Percentiles rank a stretch among this genome's conserved stretches.
Conservation (phyloP, 2,113 vertebrate species). For the Trogon melanurus region DNA sequence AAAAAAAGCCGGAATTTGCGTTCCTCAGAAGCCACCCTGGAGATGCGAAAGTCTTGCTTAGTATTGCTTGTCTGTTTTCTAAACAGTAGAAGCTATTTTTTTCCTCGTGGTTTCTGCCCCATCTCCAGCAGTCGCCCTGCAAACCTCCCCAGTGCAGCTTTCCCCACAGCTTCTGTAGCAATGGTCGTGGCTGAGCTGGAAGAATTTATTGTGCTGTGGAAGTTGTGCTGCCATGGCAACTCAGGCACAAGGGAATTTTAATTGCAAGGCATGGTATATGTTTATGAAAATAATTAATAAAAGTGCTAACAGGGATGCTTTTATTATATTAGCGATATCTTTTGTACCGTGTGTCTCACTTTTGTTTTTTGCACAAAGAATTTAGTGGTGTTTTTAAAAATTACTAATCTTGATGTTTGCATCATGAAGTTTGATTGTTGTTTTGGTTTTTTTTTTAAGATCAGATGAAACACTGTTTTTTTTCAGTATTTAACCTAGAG, state of each 20-base stretch:
- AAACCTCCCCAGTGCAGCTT: conserved; percentile 4
- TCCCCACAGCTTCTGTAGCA: neutral
- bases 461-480: neutral
- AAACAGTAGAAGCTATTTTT: neutral
- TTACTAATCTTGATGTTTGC: neutral
- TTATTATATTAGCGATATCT: neutral
- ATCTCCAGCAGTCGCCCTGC: fast-evolving
- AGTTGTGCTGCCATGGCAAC: conserved; percentile 73
- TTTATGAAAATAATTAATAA: conserved; percentile 65
- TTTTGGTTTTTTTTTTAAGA: neutral
- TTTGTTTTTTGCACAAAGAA: neutral
- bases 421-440: neutral
- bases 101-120: neutral
- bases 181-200: conserved; percentile 35
- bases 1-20: neutral
- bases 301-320: neutral
- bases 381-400: neutral
- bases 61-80: neutral
- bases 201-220: conserved; percentile 59
- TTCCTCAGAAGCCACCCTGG: neutral
- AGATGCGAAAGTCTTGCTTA: neutral
- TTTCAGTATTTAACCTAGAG: neutral
- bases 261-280: conserved; percentile 58
- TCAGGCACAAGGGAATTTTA: conserved; percentile 64
- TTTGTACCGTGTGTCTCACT: neutral